These are phyloP conservation scores for Plumapathes pennacea DNA, from an alignment of 92 coral and sea anemone genomes.

Conservation along the genomic window DNA sequence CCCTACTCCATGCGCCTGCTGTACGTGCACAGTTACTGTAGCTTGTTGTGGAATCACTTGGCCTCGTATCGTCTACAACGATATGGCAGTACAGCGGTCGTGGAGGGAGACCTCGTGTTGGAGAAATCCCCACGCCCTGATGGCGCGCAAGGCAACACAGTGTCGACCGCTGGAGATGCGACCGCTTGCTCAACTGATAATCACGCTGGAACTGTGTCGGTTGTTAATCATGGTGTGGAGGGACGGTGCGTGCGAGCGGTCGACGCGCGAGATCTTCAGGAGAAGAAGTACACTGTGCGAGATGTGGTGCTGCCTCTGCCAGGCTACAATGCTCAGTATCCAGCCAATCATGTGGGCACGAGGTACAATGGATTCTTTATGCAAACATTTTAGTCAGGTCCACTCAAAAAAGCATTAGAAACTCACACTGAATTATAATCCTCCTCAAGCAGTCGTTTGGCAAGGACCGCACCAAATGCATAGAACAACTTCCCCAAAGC, in stretches of 20 bases:
- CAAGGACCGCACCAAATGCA: too few species aligned
- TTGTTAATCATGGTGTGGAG: too few species aligned
- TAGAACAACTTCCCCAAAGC: too few species aligned
- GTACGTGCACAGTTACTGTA: slow-evolving; percentile 76
- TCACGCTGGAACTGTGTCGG: neutral
- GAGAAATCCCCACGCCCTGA: slow-evolving; percentile 12
- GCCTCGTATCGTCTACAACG: slow-evolving; percentile 58
- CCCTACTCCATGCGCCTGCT: slow-evolving; percentile 78
- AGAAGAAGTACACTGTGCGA: slow-evolving; percentile 36
- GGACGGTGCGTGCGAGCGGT: slow-evolving; percentile 16
- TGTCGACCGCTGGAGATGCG: too few species aligned
- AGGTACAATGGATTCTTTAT: too few species aligned
- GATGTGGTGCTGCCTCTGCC: slow-evolving; percentile 79
- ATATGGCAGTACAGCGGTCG: slow-evolving; percentile 28
- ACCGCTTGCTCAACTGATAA: neutral
- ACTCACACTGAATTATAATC: too few species aligned
- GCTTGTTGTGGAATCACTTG: slow-evolving; percentile 76
- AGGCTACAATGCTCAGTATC: slow-evolving; percentile 63
- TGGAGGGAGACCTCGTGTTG: slow-evolving; percentile 62
- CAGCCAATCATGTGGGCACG: slow-evolving; percentile 56
- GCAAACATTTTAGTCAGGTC: too few species aligned
- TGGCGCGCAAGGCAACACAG: neutral
- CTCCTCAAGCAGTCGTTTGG: too few species aligned
- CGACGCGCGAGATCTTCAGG: slow-evolving; percentile 36
- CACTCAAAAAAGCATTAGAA: too few species aligned